A percentile compares a stretch with the other conserved stretches of the same genome.
phyloP scores from a whole-genome alignment of 2,113 vertebrate genomes.

The Cisticola juncidis region DNA sequence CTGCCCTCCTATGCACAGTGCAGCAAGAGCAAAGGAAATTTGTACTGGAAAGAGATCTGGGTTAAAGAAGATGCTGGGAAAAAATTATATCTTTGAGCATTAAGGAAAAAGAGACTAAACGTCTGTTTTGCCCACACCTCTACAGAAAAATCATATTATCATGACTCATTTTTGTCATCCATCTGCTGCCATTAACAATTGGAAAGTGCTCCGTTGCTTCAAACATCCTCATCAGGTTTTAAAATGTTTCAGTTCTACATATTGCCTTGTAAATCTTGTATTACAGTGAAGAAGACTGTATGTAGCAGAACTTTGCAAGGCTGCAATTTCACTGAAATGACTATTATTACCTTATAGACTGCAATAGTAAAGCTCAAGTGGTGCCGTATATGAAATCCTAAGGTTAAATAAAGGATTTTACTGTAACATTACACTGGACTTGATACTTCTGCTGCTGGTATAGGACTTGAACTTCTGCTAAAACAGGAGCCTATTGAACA shows the following conservation, averaged over 20 bases:
- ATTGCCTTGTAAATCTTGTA: conserved; percentile 32
- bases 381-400: neutral
- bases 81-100: neutral
- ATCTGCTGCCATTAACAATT: neutral
- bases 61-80: neutral
- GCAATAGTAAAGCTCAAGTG: conserved; percentile 31
- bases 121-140: neutral
- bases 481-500: neutral
- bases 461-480: neutral
- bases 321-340: conserved; percentile 48
- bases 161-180: neutral
- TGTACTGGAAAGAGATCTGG: neutral
- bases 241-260: neutral
- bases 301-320: neutral
- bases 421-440: neutral
- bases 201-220: neutral
- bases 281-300: neutral
- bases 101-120: neutral
- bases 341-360: conserved; percentile 34
- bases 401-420: conserved; percentile 35
- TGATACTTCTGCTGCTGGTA: neutral
- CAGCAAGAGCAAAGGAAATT: neutral
- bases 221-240: neutral
- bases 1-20: neutral
- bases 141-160: neutral